Evolutionary conservation across 2,888 invertebrate genomes (phyloP), one percentile per base, ranked within the genome.

Genomic region (Agrotis puta): DNA sequence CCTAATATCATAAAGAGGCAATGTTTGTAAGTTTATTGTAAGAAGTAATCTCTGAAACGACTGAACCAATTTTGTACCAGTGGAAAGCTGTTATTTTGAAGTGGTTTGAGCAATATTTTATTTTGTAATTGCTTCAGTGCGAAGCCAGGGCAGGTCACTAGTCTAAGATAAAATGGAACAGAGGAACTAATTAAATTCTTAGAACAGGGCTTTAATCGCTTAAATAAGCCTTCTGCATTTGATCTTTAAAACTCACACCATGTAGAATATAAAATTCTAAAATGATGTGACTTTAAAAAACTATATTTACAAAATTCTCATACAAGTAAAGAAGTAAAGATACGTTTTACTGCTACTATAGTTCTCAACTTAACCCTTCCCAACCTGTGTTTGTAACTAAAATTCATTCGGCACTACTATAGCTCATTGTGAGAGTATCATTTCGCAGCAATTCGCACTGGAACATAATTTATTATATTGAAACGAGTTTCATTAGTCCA

Each of bases 381-480:
- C 27, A 70, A 65, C 51, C 54, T 66, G 53, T 57, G 64, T 61
- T 65, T 48, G 76, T 51, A 57, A 64, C 48, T 66, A 58, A 48
- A 76, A 67, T 69, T 66, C 53, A 73, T 63, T 56, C 57, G 27
- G 16, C 58, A 58, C 56, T 71, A 48, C 70, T 54, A 56, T 39
- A 64, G 64, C 77, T 85, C 82, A 83, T 84, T 81, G 77, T 63
- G 77, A 70, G 64, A 76, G 53, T 84, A 85, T 89, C 87, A 86
- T 88, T 88, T 84, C 71, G 68, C 79, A 77, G 77, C 83, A 77
- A 82, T 64, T 74, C 74, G 61, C 48, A 64, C 57, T 63, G 43
- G 47, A 72, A 77, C 79, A 87, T 88, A 84, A 90, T 90, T 89
- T 86, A 89, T 85, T 83, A 84, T 84, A 85, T 87, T 82, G 79